Percentiles rank a stretch among this genome's conserved stretches.
phyloP scores from a whole-genome alignment of 2,797 vertebrate species.

The Siniperca obscura region DNA sequence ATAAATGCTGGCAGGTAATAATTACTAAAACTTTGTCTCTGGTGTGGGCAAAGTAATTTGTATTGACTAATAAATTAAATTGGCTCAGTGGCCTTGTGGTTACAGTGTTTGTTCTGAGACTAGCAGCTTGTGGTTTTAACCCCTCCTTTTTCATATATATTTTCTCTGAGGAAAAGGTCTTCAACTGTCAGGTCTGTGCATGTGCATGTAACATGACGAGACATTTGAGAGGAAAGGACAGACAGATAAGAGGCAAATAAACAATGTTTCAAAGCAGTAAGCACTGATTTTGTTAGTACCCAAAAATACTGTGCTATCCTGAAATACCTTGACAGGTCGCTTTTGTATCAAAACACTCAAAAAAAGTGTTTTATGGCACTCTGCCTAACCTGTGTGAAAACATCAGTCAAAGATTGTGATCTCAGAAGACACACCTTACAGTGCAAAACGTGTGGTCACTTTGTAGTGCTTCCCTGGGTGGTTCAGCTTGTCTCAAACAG shows the following conservation, averaged over 20 bases:
- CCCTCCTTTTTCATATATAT: slow-evolving; percentile 9
- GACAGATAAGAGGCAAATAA: slow-evolving; percentile 22
- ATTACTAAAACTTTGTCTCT: slow-evolving; percentile 55
- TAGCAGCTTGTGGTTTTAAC: slow-evolving; percentile 52
- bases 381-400: slow-evolving; percentile 10
- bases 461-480: not conserved
- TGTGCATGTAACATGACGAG: slow-evolving; percentile 58
- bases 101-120: slow-evolving; percentile 50
- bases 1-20: slow-evolving; percentile 67
- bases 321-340: not conserved
- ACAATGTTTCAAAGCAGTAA: slow-evolving; percentile 10
- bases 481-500: slow-evolving; percentile 24
- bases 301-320: slow-evolving; percentile 13
- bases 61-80: slow-evolving; percentile 68
- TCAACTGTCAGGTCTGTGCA: slow-evolving; percentile 59
- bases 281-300: not conserved
- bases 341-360: slow-evolving; percentile 13
- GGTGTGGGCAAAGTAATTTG: slow-evolving; percentile 56
- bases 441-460: not conserved
- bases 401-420: slow-evolving; percentile 16
- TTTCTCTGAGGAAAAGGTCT: slow-evolving; percentile 51
- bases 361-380: slow-evolving; percentile 10
- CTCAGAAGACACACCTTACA: slow-evolving; percentile 20
- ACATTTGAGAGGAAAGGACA: slow-evolving; percentile 41
- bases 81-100: slow-evolving; percentile 53